Percentiles rank a stretch among this genome's conserved stretches.
phyloP scores from a whole-genome alignment of 2,113 vertebrate genomes.

The Corythoichthys haematopterus region DNA sequence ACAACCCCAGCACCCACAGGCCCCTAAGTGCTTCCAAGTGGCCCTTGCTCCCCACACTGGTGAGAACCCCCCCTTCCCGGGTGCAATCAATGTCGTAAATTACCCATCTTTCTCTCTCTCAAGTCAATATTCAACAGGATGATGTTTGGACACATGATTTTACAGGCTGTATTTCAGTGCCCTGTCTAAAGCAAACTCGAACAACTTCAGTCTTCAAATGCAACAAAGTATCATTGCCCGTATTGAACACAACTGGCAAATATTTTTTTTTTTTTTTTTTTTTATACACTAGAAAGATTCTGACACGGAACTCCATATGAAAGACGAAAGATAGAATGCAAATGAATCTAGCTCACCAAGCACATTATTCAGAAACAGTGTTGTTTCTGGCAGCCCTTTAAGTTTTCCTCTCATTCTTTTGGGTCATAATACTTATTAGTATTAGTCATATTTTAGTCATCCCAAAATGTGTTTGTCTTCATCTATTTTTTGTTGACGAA shows the following conservation, averaged over 20 bases:
- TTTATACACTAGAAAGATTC: neutral
- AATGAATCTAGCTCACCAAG: no score
- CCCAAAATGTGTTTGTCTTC: no score
- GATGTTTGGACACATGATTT: slow-evolving; percentile 45
- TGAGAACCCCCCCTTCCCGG: slow-evolving; percentile 33
- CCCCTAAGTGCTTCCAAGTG: slow-evolving; percentile 67
- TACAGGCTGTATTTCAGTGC: slow-evolving; percentile 39
- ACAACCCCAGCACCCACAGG: slow-evolving; percentile 55
- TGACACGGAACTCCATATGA: neutral
- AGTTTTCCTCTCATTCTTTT: no score
- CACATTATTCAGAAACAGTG: no score
- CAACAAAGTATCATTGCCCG: neutral
- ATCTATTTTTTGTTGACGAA: no score
- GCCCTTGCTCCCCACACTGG: slow-evolving; percentile 41
- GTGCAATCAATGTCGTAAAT: slow-evolving; percentile 65
- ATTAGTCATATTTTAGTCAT: no score
- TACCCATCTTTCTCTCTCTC: slow-evolving; percentile 54
- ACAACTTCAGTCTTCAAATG: neutral
- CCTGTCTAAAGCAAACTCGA: slow-evolving; percentile 13
- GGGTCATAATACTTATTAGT: no score
- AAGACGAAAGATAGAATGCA: neutral
- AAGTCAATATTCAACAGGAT: slow-evolving; percentile 47
- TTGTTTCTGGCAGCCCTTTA: no score
- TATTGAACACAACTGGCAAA: neutral
- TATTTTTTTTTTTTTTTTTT: neutral